Conservation (phyloP, 2,888 invertebrate genomes). For the Brassicogethes aeneus region DNA sequence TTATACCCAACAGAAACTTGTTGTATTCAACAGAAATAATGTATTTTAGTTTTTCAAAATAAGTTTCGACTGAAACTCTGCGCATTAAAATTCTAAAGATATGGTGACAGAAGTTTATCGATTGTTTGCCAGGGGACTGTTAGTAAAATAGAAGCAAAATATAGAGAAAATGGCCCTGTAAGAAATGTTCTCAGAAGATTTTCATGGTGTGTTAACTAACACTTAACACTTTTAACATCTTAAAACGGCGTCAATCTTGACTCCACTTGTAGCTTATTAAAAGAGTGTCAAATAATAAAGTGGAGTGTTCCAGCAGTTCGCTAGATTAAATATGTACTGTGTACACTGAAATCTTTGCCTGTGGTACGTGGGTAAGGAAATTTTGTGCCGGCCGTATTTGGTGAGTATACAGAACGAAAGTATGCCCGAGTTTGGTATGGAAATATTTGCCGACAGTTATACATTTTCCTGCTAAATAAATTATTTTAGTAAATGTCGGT, state of each 20-base stretch:
- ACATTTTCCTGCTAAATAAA: conserved; percentile 44
- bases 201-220: no score
- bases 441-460: conserved; percentile 44
- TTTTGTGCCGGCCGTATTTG: conserved; percentile 38
- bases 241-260: conserved; percentile 5
- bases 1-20: no score
- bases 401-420: conserved; percentile 40
- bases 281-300: conserved; percentile 33
- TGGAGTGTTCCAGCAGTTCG: conserved; percentile 25
- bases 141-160: no score
- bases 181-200: no score
- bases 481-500: conserved; percentile 43
- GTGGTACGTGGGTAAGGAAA: conserved; percentile 36
- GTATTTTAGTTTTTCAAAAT: no score
- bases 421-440: conserved; percentile 41
- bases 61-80: no score
- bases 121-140: no score
- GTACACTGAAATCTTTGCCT: conserved; percentile 37
- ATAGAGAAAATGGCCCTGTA: no score
- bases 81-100: no score
- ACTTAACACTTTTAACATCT: no score
- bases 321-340: conserved; percentile 35
- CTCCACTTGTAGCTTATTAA: conserved; percentile 12
- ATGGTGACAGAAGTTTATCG: no score
- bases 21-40: no score